Percentiles rank a stretch among this genome's conserved stretches.
phyloP scores from a whole-genome alignment of 2,888 invertebrate species.

The Eugnorisma glareosa region DNA sequence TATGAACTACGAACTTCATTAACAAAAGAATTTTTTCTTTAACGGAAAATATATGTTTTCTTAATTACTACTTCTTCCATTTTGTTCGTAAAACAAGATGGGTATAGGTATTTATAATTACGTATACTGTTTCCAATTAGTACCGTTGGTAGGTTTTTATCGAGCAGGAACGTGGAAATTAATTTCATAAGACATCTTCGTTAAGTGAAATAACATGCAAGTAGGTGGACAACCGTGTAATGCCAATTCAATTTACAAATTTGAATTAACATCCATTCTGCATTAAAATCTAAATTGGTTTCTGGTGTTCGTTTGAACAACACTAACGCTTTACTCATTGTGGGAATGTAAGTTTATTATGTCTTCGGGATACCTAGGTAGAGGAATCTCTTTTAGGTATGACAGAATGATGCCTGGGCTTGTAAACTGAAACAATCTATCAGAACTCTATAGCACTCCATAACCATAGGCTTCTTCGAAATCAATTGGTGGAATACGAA shows the following conservation, averaged over 20 bases:
- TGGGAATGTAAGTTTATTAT: not conserved
- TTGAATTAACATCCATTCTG: conserved; percentile 51
- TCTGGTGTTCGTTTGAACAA: conserved; percentile 38
- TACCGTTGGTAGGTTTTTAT: conserved; percentile 56
- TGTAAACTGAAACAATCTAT: not conserved
- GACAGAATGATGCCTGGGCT: not conserved
- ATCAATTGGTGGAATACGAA: not conserved
- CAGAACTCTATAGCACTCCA: not conserved
- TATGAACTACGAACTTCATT: conserved; percentile 3
- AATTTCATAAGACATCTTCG: conserved; percentile 58
- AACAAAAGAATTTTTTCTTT: conserved; percentile 31
- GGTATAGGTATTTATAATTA: conserved; percentile 47
- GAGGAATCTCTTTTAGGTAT: not conserved
- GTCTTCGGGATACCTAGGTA: not conserved
- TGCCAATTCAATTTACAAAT: conserved; percentile 58
- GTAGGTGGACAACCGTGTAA: conserved; percentile 55
- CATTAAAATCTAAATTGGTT: conserved; percentile 59
- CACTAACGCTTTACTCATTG: conserved; percentile 30
- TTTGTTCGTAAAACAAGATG: conserved; percentile 42
- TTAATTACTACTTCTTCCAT: conserved; percentile 54
- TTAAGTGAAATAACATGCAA: conserved; percentile 52
- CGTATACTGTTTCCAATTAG: conserved; percentile 51
- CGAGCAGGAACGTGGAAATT: conserved; percentile 55
- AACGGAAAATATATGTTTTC: conserved; percentile 51
- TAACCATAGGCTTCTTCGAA: not conserved